Evolutionary conservation across 2,797 vertebrate species (phyloP).

Genomic region (Prionace glauca): DNA sequence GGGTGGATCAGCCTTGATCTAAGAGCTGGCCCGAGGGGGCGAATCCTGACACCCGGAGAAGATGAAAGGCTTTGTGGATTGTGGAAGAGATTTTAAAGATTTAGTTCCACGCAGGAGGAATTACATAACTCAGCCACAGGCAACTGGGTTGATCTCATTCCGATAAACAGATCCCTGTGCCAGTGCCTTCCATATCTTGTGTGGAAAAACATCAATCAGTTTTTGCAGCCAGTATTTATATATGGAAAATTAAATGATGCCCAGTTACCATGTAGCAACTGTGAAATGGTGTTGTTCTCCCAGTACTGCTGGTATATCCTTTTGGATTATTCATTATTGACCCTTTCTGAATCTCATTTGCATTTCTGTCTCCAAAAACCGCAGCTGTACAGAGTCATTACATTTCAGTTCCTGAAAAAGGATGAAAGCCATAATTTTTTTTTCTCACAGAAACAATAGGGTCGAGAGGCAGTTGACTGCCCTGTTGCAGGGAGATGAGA

Average conservation of each 20-base stretch:
- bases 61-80: background rate
- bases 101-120: background rate
- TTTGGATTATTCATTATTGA: constrained; percentile 25
- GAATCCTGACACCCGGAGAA: background rate
- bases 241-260: background rate
- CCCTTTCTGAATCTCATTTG: background rate
- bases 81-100: background rate
- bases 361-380: background rate
- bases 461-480: background rate
- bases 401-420: background rate
- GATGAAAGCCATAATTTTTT: background rate
- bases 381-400: background rate
- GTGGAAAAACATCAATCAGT: background rate
- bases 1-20: background rate
- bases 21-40: background rate
- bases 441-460: background rate
- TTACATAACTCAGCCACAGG: background rate
- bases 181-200: background rate
- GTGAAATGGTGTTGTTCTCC: background rate
- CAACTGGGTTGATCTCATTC: background rate
- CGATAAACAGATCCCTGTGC: background rate
- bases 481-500: background rate
- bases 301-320: background rate
- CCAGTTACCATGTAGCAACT: too few species aligned
- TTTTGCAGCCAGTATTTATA: background rate